Evolutionary conservation across 1,140 invertebrate genomes (phyloP).

Genomic region (Pararge aegeria): DNA sequence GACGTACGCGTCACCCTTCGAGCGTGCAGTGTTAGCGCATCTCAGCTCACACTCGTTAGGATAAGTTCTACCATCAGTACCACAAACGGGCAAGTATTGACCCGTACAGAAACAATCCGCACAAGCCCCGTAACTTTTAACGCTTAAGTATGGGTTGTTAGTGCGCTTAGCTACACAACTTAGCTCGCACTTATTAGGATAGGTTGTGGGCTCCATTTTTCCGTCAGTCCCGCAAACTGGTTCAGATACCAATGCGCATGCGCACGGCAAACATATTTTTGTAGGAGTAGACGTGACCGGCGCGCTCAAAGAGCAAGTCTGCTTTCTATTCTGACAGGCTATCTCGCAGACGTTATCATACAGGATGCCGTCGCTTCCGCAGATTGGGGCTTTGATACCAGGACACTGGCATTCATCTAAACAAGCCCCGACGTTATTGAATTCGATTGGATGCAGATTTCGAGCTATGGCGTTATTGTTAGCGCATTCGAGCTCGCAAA

Average conservation of each 20-base stretch:
- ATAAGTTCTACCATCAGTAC: conserved; percentile 48
- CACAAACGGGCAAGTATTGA: conserved; percentile 85
- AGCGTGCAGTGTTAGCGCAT: conserved; percentile 15
- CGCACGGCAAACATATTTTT: conserved; percentile 29
- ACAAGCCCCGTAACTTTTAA: conserved; percentile 28
- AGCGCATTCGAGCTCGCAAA: conserved; percentile 35
- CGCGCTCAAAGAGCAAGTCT: conserved; percentile 18
- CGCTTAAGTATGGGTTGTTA: conserved; percentile 16
- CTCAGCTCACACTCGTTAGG: conserved; percentile 30
- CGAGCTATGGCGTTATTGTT: conserved; percentile 9
- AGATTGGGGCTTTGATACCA: conserved; percentile 28
- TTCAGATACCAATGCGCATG: conserved; percentile 50
- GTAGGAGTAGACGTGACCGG: conserved; percentile 5
- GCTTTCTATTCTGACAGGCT: conserved; percentile 29
- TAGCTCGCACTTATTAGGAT: conserved; percentile 29
- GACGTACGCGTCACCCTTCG: neutral
- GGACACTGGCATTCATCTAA: conserved; percentile 35
- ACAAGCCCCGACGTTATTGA: conserved; percentile 38
- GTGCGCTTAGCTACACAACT: conserved; percentile 34
- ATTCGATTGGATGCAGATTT: conserved; percentile 17
- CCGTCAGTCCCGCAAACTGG: conserved; percentile 84
- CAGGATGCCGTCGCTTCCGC: conserved; percentile 31
- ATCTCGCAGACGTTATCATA: conserved; percentile 35
- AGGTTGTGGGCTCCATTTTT: conserved; percentile 22
- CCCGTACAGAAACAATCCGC: conserved; percentile 43